A percentile compares a stretch with the other conserved stretches of the same genome.
Conservation (phyloP, 2,113 vertebrate species). For the Ciconia maguari region DNA sequence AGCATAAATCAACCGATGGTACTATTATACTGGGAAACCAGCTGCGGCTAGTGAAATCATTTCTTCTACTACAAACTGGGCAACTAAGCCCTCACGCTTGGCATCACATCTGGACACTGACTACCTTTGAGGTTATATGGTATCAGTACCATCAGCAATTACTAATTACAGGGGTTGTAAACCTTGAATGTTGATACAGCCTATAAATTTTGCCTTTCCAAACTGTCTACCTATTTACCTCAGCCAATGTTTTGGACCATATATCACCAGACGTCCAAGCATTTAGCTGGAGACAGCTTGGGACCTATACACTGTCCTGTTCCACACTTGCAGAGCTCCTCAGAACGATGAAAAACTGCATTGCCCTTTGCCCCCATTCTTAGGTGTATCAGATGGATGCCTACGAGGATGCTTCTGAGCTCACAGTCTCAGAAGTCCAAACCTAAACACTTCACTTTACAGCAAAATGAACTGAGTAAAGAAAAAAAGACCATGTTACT, state of each 20-base stretch:
- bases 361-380: neutral
- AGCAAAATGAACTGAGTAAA: neutral
- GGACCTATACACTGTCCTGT: neutral
- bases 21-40: neutral
- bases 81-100: neutral
- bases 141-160: neutral
- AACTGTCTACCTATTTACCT: neutral
- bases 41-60: neutral
- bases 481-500: neutral
- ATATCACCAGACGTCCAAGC: neutral
- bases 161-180: neutral
- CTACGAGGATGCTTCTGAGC: neutral
- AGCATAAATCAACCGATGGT: constrained; percentile 12
- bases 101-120: neutral
- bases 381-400: neutral
- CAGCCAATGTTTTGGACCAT: neutral
- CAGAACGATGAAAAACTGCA: neutral
- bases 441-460: neutral
- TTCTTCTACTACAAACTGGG: neutral
- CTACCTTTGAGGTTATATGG: neutral
- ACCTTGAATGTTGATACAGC: neutral
- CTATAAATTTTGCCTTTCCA: neutral
- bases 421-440: neutral
- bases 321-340: neutral
- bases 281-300: neutral